Base-by-base conservation (phyloP, 2,797 vertebrate species). In the Pangasius djambal region DNA sequence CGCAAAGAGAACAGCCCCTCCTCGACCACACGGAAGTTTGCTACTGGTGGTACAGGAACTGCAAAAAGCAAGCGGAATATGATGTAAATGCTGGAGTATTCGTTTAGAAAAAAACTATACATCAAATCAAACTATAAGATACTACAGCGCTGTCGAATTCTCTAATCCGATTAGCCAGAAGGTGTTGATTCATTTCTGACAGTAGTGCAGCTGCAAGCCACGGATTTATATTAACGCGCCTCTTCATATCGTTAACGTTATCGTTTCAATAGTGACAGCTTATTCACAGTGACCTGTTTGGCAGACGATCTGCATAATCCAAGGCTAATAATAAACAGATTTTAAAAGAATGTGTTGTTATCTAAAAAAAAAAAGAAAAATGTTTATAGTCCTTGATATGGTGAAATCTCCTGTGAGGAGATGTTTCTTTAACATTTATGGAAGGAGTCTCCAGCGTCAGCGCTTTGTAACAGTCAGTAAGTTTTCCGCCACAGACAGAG, bases 11-110 rank as follows among this genome's bases (percentile, higher is more conserved):
- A 97, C 78, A 97, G 94, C 40, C 97, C 97, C 90, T 97, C 97
- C 89, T 98, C 97, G 31, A 96, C 94, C 69, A 98, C 95, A 13
- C 97, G 97, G 93, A 98, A 98, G 94, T 98, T 97, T 55, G 96
- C 96, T 86, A 98, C 97, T 0, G 93, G 95, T n/a, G 97, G 96
- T 48, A 98, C 89, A 0, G 95, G 92, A 75, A 95, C 97, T 98
- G 85, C 74, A 84, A 61, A 37, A 37, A 82, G 9, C n/a, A 59
- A 6, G 22, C n/a, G 4, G 28, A 22, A 4, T 9, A 10, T 5
- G 6, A 10, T 25, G 22, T 40, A 34, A 28, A n/a, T n/a, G 8
- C 57, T 59, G 57, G 57, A 59, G 57, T 20, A 52, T 15, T 52
- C 3, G 52, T 52, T 15, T 44, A 44, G 40, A 44, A 44, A 44